Conservation (phyloP, 2,113 vertebrate genomes). For the Theristicus caerulescens region DNA sequence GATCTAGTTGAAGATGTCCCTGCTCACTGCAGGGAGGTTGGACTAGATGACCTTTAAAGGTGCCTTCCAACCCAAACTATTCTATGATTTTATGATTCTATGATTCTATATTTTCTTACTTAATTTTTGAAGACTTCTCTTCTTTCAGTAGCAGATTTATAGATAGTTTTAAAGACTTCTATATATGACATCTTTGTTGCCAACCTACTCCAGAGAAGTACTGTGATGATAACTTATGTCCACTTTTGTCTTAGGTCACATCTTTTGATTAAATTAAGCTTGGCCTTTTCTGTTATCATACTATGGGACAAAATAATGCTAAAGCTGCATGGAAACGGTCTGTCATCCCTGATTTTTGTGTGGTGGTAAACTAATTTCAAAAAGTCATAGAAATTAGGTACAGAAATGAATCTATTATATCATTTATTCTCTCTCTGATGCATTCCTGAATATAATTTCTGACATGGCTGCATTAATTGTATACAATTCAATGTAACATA, state of each 20-base stretch:
- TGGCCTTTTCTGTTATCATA: not conserved
- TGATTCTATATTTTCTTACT: not conserved
- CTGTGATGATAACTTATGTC: not conserved
- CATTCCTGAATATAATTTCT: not conserved
- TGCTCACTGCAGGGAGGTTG: not conserved
- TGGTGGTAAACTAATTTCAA: not conserved
- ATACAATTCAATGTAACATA: not conserved
- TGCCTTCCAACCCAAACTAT: not conserved
- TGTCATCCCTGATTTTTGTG: not conserved
- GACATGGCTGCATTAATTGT: not conserved
- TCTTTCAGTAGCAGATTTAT: not conserved
- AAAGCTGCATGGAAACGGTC: not conserved
- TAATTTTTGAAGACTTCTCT: not conserved
- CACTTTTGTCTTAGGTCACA: not conserved
- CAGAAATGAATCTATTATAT: not conserved
- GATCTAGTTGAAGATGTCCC: not conserved
- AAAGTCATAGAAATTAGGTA: not conserved
- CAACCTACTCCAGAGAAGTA: not conserved
- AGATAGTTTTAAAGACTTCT: not conserved
- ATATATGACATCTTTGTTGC: not conserved
- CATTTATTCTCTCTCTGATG: not conserved
- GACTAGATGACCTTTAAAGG: not conserved
- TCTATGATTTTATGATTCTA: not conserved
- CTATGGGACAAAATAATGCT: not conserved
- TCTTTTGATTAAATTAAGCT: not conserved